Conservation (phyloP, 1,140 invertebrate species). For the Schmidtea mediterranea region DNA sequence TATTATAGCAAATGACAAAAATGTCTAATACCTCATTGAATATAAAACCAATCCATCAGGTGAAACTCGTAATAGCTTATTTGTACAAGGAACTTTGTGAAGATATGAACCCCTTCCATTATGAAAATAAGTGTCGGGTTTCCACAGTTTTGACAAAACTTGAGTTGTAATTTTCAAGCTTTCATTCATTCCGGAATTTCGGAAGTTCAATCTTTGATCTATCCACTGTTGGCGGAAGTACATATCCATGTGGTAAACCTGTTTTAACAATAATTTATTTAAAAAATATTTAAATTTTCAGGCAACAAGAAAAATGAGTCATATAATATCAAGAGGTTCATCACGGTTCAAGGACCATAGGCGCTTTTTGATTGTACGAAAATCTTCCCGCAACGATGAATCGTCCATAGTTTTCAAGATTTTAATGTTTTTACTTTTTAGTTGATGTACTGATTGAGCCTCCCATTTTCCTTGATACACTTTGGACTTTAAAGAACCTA, state of each 20-base stretch:
- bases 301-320: too few relatives aligned
- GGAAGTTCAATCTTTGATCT: constrained; percentile 12
- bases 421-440: too few relatives aligned
- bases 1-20: too few relatives aligned
- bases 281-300: too few relatives aligned
- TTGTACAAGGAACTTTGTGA: constrained; percentile 26
- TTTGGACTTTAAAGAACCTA: too few relatives aligned
- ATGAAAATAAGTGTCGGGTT: constrained; percentile 27
- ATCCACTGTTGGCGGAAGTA: constrained; percentile 16
- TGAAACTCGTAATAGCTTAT: constrained; percentile 24
- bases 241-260: constrained; percentile 18
- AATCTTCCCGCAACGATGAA: too few relatives aligned
- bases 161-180: constrained; percentile 12
- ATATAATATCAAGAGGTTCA: too few relatives aligned
- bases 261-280: background rate
- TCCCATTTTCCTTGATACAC: too few relatives aligned
- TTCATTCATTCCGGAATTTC: constrained; percentile 8
- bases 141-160: constrained; percentile 20
- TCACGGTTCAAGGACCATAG: too few relatives aligned
- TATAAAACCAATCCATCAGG: constrained; percentile 23
- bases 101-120: constrained; percentile 27
- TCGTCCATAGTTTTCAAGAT: too few relatives aligned
- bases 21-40: constrained; percentile 20
- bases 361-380: too few relatives aligned
- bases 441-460: too few relatives aligned